phyloP scores from a whole-genome alignment of 1,140 invertebrate genomes.

The Nixonia krombeini region DNA sequence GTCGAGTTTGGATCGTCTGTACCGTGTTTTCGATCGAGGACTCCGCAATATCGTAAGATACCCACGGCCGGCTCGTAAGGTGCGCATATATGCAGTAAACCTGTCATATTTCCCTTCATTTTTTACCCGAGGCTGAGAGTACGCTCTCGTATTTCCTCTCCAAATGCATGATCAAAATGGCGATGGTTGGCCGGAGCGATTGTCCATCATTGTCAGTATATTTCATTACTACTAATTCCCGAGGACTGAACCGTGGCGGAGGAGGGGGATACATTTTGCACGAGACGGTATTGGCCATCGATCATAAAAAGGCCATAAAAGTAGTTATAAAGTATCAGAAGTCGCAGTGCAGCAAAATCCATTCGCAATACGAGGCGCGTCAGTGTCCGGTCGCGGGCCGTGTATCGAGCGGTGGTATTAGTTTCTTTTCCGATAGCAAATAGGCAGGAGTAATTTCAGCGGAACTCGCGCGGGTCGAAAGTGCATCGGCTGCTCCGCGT shows the following conservation, averaged over 20 bases:
- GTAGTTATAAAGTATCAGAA: slow-evolving; percentile 26
- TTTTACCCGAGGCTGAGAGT: no score
- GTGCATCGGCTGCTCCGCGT: slow-evolving; percentile 51
- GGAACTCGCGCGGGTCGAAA: slow-evolving; percentile 50
- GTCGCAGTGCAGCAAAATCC: slow-evolving; percentile 18
- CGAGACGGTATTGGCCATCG: no score
- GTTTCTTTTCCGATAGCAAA: slow-evolving; percentile 53
- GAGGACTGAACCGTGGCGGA: no score
- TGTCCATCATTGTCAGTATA: no score
- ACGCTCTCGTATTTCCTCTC: no score
- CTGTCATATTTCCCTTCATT: no score
- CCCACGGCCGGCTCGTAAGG: slow-evolving; percentile 5
- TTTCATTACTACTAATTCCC: no score
- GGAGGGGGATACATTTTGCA: no score
- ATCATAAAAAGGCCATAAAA: slow-evolving; percentile 25
- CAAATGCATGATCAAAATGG: no score
- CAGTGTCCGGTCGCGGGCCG: slow-evolving; percentile 21
- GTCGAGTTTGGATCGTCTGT: slow-evolving; percentile 5
- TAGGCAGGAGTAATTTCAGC: slow-evolving; percentile 44
- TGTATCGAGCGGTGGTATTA: slow-evolving; percentile 36
- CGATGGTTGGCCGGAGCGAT: no score
- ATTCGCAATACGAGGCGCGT: slow-evolving; percentile 19
- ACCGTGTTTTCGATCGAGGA: slow-evolving; percentile 6
- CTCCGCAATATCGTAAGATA: slow-evolving; percentile 27
- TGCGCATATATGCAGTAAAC: slow-evolving; percentile 4